Percentiles rank a stretch among this genome's conserved stretches.
Conservation (phyloP, 2,888 invertebrate genomes). For the Scaptomyza cyrtandrae region DNA sequence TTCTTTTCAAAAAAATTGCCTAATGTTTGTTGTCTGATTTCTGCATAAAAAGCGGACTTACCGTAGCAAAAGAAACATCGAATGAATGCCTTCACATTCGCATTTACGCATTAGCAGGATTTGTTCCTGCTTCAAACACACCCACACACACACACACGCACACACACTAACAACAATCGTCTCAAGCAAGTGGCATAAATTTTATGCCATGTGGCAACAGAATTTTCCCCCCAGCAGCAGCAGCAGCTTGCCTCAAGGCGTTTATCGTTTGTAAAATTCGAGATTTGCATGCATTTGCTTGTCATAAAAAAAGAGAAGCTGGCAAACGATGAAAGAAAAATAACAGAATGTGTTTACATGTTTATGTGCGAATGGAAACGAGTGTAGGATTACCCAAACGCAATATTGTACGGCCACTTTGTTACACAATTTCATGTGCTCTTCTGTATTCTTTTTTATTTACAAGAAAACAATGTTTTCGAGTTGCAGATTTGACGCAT, state of each 20-base stretch:
- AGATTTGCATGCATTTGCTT: slow-evolving; percentile 78
- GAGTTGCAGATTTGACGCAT: slow-evolving; percentile 13
- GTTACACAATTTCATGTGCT: slow-evolving; percentile 46
- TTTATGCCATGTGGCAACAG: slow-evolving; percentile 43
- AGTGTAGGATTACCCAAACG: slow-evolving; percentile 72
- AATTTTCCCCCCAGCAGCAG: slow-evolving; percentile 42
- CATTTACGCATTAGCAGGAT: slow-evolving; percentile 69
- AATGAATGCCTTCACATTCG: slow-evolving; percentile 64
- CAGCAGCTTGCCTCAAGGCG: slow-evolving; percentile 74
- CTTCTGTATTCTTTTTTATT: background rate
- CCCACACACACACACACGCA: slow-evolving; percentile 23
- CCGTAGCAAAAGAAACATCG: slow-evolving; percentile 59
- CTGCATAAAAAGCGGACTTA: slow-evolving; percentile 52
- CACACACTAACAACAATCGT: slow-evolving; percentile 13
- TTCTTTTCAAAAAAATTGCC: slow-evolving; percentile 25
- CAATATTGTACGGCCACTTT: slow-evolving; percentile 66
- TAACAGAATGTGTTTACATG: slow-evolving; percentile 71
- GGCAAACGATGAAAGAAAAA: slow-evolving; percentile 39
- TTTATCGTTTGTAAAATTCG: slow-evolving; percentile 79
- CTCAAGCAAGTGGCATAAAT: slow-evolving; percentile 62
- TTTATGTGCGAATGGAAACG: slow-evolving; percentile 61
- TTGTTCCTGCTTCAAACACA: slow-evolving; percentile 44
- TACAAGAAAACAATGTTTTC: slow-evolving; percentile 3
- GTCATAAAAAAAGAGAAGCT: slow-evolving; percentile 60
- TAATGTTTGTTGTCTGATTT: slow-evolving; percentile 57